Percentiles rank a stretch among this genome's conserved stretches.
Evolutionary conservation across 2,888 invertebrate species (phyloP).

Genomic region (Calephelis perditalis): DNA sequence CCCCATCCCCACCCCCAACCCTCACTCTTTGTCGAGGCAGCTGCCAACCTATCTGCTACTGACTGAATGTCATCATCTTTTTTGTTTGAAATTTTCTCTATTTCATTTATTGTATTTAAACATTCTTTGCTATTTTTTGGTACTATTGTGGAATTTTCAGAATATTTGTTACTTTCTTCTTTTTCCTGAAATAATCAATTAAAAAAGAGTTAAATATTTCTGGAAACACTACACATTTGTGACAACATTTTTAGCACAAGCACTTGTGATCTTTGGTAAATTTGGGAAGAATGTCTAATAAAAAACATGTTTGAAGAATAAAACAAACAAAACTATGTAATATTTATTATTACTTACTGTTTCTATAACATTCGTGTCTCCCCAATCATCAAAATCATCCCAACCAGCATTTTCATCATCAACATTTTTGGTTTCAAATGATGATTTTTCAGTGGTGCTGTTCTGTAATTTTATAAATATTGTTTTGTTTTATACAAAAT

Average conservation of each 20-base stretch:
- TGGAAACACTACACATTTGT: too few relatives aligned
- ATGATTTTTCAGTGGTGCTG: background rate
- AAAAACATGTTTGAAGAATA: too few relatives aligned
- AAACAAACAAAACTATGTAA: too few relatives aligned
- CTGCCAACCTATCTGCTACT: slow-evolving; percentile 49
- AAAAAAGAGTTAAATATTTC: too few relatives aligned
- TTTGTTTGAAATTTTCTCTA: background rate
- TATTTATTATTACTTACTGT: background rate
- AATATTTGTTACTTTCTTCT: background rate
- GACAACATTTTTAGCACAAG: too few relatives aligned
- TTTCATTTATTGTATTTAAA: background rate
- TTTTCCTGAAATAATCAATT: background rate
- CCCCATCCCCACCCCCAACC: slow-evolving; percentile 87
- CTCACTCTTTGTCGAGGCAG: slow-evolving; percentile 35
- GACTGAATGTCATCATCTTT: slow-evolving; percentile 44
- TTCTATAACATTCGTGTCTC: slow-evolving; percentile 40
- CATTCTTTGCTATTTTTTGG: background rate
- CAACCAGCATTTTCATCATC: slow-evolving; percentile 62
- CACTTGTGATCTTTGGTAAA: too few relatives aligned
- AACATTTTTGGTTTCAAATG: slow-evolving; percentile 24
- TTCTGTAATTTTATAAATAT: background rate
- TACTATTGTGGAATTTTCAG: background rate
- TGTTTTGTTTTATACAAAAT: too few relatives aligned
- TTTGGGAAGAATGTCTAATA: too few relatives aligned
- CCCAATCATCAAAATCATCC: slow-evolving; percentile 75